Conservation (phyloP, 2,113 vertebrate species). For the Lepus europaeus region DNA sequence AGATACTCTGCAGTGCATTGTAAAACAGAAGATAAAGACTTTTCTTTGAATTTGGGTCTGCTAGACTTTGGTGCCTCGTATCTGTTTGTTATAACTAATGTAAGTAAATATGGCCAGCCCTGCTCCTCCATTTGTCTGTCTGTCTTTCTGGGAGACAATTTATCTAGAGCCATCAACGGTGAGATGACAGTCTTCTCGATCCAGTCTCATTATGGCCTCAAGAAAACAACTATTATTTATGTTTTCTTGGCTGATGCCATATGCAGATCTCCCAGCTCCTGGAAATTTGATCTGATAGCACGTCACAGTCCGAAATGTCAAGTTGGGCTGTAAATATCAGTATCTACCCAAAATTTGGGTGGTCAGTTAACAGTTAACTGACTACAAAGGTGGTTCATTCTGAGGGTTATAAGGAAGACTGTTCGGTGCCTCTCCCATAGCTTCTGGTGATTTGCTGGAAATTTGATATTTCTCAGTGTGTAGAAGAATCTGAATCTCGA, state of each 20-base stretch:
- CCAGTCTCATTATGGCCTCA: constrained; percentile 15
- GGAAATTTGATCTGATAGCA: not conserved
- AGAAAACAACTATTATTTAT: constrained; percentile 6
- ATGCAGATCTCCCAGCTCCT: not conserved
- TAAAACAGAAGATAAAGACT: constrained; percentile 70
- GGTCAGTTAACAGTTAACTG: not conserved
- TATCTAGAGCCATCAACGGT: not conserved
- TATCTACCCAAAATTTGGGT: not conserved
- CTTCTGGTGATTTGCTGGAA: constrained; percentile 20
- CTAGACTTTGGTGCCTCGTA: constrained; percentile 94
- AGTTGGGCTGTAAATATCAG: not conserved
- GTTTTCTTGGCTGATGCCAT: not conserved
- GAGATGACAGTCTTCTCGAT: not conserved
- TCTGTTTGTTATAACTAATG: constrained; percentile 90
- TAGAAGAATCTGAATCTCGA: not conserved
- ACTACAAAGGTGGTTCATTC: not conserved
- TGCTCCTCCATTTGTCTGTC: not conserved
- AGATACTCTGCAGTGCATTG: constrained; percentile 88
- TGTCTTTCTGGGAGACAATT: not conserved
- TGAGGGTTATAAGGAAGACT: not conserved
- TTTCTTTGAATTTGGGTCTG: constrained; percentile 90
- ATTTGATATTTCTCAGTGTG: constrained; percentile 1
- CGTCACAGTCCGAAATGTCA: constrained; percentile 13
- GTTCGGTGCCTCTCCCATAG: not conserved
- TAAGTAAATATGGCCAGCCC: constrained; percentile 83